Evolutionary conservation across 2,113 vertebrate genomes (phyloP).

Genomic region (Platanista minor): DNA sequence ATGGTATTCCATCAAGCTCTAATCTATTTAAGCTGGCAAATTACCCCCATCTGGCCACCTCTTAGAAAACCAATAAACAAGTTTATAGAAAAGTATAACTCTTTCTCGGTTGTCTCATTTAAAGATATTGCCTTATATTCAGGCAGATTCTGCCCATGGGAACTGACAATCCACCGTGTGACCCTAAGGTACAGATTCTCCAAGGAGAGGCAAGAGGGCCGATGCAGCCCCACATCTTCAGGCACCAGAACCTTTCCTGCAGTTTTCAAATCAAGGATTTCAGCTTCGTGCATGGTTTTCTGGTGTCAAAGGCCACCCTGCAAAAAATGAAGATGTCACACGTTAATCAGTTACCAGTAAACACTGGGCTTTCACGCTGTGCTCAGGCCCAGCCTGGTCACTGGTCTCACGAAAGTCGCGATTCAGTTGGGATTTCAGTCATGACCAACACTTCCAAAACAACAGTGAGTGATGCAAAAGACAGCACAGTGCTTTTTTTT

Average conservation of each 20-base stretch:
- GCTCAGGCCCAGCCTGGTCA: background rate
- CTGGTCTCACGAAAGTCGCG: background rate
- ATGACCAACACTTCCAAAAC: background rate
- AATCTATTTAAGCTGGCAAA: conserved; percentile 69
- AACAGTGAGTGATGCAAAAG: background rate
- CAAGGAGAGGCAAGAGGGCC: background rate
- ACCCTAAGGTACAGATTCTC: background rate
- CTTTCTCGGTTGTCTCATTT: conserved; percentile 55
- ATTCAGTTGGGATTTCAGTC: background rate
- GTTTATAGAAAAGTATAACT: conserved; percentile 60
- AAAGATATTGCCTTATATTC: conserved; percentile 40
- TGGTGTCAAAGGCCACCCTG: background rate
- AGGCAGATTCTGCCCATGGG: conserved; percentile 32
- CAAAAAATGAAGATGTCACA: background rate
- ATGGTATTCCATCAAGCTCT: conserved; percentile 11
- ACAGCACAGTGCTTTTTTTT: background rate
- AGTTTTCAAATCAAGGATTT: background rate
- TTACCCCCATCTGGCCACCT: conserved; percentile 66
- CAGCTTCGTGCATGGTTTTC: background rate
- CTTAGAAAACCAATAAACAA: conserved; percentile 50
- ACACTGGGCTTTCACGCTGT: background rate
- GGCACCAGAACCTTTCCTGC: background rate
- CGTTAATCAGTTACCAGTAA: background rate
- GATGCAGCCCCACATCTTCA: background rate
- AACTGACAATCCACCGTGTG: background rate